phyloP scores from a whole-genome alignment of 1,140 invertebrate genomes.

The Penaeus vannamei region DNA sequence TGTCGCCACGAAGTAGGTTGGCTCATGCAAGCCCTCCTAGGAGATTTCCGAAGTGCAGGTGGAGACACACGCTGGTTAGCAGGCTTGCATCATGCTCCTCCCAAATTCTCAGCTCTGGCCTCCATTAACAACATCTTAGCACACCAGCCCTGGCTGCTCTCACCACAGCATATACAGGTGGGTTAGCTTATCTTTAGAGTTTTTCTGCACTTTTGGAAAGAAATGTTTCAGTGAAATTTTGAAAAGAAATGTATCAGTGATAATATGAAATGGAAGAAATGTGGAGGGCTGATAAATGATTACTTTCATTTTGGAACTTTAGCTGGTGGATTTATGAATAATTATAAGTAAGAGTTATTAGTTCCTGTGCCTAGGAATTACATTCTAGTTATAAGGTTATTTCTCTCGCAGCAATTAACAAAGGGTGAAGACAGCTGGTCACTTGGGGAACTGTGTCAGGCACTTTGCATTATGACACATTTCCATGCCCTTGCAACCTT shows the following conservation, averaged over 20 bases:
- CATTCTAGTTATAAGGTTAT: not conserved
- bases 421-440: constrained; percentile 88
- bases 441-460: constrained; percentile 87
- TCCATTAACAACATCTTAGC: constrained; percentile 92
- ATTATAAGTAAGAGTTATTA: no score
- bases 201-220: not conserved
- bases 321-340: no score
- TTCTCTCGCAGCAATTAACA: constrained; percentile 78
- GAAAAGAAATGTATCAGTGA: no score
- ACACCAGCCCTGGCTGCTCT: constrained; percentile 89
- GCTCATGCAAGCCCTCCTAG: constrained; percentile 53
- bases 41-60: constrained; percentile 71
- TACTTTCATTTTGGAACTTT: no score
- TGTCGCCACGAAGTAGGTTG: constrained; percentile 57
- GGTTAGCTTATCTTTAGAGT: constrained; percentile 33
- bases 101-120: constrained; percentile 86
- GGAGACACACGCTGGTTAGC: constrained; percentile 86
- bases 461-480: constrained; percentile 86
- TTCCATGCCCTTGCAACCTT: constrained; percentile 91
- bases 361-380: not conserved
- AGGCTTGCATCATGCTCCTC: constrained; percentile 82
- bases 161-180: constrained; percentile 87
- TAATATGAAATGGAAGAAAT: no score
- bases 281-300: no score
- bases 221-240: no score